Percentiles rank a stretch among this genome's conserved stretches.
Evolutionary conservation across 1,140 invertebrate species (phyloP).

Genomic region (Laupala kohalensis): DNA sequence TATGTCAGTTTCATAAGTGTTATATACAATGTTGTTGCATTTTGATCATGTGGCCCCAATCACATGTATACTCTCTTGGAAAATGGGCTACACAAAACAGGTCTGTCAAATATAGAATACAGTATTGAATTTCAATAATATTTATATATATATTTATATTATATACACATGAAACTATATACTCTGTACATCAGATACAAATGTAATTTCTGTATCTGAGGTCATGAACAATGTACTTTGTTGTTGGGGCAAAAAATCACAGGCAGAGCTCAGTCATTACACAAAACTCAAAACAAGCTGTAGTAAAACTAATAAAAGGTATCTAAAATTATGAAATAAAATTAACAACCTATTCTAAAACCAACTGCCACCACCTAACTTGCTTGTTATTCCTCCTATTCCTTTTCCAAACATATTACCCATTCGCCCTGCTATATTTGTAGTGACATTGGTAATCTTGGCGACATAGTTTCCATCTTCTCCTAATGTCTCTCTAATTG

Average conservation of each 20-base stretch:
- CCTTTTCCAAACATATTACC: slow-evolving; percentile 73
- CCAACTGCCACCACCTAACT: slow-evolving; percentile 59
- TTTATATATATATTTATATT: slow-evolving; percentile 12
- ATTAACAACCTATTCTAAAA: slow-evolving; percentile 34
- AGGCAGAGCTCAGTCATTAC: slow-evolving; percentile 17
- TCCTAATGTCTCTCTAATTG: slow-evolving; percentile 43
- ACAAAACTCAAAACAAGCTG: slow-evolving; percentile 16
- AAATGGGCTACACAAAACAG: background rate
- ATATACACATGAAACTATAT: slow-evolving; percentile 10
- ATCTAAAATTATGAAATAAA: slow-evolving; percentile 9
- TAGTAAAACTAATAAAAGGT: slow-evolving; percentile 9
- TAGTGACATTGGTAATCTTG: slow-evolving; percentile 55
- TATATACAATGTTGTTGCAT: slow-evolving; percentile 11
- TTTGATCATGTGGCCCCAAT: slow-evolving; percentile 1
- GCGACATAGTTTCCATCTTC: slow-evolving; percentile 49
- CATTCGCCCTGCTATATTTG: slow-evolving; percentile 61
- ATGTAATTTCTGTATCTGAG: background rate
- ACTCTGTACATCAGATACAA: background rate
- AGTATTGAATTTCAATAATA: background rate
- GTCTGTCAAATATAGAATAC: background rate
- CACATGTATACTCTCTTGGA: background rate
- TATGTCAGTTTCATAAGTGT: slow-evolving; percentile 4
- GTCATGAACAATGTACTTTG: background rate
- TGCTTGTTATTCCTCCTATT: slow-evolving; percentile 65
- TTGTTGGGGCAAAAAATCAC: slow-evolving; percentile 13